Evolutionary conservation across 2,113 vertebrate species (phyloP).

Genomic region (Craseonycteris thonglongyai): DNA sequence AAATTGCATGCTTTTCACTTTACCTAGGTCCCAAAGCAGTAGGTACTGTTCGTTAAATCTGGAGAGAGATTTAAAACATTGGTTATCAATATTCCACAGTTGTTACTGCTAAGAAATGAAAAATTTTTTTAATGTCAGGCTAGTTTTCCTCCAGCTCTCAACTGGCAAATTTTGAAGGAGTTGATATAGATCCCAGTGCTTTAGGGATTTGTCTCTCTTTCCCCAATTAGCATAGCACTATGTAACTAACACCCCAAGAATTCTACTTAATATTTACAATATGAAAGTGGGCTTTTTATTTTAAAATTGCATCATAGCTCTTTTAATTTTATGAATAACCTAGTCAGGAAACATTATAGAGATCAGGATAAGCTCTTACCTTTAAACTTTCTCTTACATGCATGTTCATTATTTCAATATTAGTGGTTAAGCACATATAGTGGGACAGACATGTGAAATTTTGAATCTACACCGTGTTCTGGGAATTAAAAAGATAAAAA

Average conservation of each 20-base stretch:
- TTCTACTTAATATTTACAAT: neutral
- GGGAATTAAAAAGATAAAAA: neutral
- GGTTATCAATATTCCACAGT: conserved; percentile 57
- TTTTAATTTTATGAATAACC: conserved; percentile 13
- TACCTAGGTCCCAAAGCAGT: conserved; percentile 44
- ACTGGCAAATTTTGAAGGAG: conserved; percentile 2
- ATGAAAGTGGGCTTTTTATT: neutral
- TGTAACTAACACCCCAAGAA: neutral
- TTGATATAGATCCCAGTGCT: conserved; percentile 32
- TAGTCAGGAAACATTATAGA: neutral
- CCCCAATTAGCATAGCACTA: neutral
- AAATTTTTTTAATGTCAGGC: conserved; percentile 37
- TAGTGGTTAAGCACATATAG: neutral
- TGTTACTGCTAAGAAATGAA: conserved; percentile 61
- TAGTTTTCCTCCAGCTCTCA: conserved; percentile 7
- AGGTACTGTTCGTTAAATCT: conserved; percentile 49
- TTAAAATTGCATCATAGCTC: neutral
- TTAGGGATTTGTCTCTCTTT: neutral
- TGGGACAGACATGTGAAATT: neutral
- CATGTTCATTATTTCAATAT: neutral
- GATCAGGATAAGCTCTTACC: neutral
- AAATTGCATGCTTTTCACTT: conserved; percentile 32
- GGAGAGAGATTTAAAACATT: conserved; percentile 58
- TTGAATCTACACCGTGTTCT: neutral
- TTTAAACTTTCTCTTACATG: neutral